Evolutionary conservation across 2,888 invertebrate genomes (phyloP).

Genomic region (Plebejus anna): DNA sequence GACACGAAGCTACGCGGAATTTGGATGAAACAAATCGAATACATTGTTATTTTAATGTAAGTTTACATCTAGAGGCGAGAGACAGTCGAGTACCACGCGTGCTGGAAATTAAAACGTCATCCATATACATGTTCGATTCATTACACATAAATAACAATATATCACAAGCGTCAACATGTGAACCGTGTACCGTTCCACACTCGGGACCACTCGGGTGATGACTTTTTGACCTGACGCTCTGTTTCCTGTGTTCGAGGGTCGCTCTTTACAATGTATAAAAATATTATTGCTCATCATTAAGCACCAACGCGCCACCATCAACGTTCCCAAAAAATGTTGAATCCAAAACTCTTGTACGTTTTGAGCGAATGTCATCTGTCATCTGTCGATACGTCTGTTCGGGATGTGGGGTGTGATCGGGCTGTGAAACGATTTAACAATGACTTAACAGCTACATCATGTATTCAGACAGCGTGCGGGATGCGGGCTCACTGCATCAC

Average conservation of each 20-base stretch:
- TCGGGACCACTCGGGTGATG: constrained; percentile 46
- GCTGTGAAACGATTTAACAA: constrained; percentile 57
- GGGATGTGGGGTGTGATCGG: constrained; percentile 47
- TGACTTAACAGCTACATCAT: constrained; percentile 75
- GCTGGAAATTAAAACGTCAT: constrained; percentile 40
- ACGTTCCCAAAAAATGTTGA: constrained; percentile 68
- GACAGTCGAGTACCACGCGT: constrained; percentile 65
- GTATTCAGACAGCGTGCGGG: constrained; percentile 56
- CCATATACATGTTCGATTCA: constrained; percentile 34
- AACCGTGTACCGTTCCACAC: constrained; percentile 51
- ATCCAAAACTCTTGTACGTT: constrained; percentile 66
- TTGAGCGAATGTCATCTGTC: constrained; percentile 67
- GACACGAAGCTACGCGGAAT: constrained; percentile 53
- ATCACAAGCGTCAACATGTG: constrained; percentile 79
- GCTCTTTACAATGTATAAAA: constrained; percentile 75
- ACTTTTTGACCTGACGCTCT: constrained; percentile 65
- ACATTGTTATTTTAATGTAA: constrained; percentile 79
- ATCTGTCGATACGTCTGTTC: constrained; percentile 51
- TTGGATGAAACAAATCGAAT: constrained; percentile 77
- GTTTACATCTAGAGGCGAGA: constrained; percentile 47
- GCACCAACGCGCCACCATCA: constrained; percentile 78
- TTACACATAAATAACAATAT: constrained; percentile 80
- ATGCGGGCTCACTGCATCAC: constrained; percentile 90
- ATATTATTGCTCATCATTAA: constrained; percentile 79
- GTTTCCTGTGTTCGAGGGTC: constrained; percentile 48